A percentile compares a stretch with the other conserved stretches of the same genome.
These are phyloP conservation scores for Dichetophora obliterata DNA, from an alignment of 2,888 invertebrate species.

Conservation along the genomic window DNA sequence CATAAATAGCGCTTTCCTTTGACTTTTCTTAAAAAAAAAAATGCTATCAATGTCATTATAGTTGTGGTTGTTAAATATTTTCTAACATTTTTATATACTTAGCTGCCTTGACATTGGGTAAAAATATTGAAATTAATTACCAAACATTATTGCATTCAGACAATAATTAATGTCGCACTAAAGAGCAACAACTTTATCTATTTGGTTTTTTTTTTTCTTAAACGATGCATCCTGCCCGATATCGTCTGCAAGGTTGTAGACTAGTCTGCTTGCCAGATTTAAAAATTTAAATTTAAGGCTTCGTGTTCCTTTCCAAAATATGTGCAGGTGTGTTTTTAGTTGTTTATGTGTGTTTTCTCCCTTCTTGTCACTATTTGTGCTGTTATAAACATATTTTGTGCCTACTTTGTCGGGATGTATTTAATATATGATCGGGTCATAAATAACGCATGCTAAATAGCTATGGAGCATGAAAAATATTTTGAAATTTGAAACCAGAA, in stretches of 20 bases:
- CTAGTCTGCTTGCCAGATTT: too few species aligned
- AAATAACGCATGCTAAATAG: not conserved
- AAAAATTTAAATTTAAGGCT: not conserved
- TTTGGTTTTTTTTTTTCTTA: not conserved
- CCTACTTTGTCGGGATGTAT: not conserved
- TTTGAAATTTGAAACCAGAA: not conserved
- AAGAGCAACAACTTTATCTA: slow-evolving; percentile 7
- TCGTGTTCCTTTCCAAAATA: not conserved
- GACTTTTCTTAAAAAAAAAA: too few species aligned
- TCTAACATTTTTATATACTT: too few species aligned
- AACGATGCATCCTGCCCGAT: not conserved
- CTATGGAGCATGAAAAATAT: not conserved
- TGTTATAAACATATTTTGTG: not conserved
- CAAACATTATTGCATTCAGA: not conserved
- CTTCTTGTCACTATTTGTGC: not conserved
- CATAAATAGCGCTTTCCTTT: too few species aligned
- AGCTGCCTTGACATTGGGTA: not conserved
- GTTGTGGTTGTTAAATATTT: too few species aligned
- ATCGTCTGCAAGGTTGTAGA: too few species aligned
- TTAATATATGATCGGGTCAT: not conserved
- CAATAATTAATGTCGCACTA: not conserved
- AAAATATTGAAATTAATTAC: not conserved
- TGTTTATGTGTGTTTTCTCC: not conserved
- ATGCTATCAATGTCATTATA: too few species aligned
- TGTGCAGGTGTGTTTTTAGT: not conserved